A percentile compares a stretch with the other conserved stretches of the same genome.
Evolutionary conservation across 2,888 invertebrate species (phyloP).

Genomic region (Brenthis daphne): DNA sequence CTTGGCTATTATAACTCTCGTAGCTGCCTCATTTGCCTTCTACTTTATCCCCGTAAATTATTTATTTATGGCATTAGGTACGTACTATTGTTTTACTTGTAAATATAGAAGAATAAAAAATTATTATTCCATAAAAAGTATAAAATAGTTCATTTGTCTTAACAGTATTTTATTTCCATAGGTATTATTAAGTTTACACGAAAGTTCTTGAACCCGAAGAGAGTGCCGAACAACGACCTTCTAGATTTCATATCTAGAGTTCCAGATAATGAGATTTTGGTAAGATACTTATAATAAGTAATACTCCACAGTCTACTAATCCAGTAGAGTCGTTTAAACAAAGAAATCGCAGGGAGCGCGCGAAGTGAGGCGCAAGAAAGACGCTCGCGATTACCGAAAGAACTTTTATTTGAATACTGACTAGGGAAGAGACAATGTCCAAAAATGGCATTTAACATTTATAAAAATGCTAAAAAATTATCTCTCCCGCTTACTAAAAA

Average conservation of each 20-base stretch:
- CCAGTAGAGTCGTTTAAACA: too few species aligned
- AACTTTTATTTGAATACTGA: too few species aligned
- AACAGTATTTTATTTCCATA: constrained; percentile 47
- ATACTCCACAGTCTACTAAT: too few species aligned
- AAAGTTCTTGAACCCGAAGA: constrained; percentile 63
- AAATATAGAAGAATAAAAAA: background rate
- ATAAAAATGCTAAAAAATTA: too few species aligned
- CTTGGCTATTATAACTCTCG: constrained; percentile 59
- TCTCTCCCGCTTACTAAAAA: too few species aligned
- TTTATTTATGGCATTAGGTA: constrained; percentile 73
- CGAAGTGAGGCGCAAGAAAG: too few species aligned
- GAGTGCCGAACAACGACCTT: constrained; percentile 73
- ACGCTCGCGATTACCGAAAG: too few species aligned
- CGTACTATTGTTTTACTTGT: constrained; percentile 36
- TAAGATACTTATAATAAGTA: constrained; percentile 44
- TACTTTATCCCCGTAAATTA: constrained; percentile 71
- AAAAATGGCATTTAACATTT: too few species aligned
- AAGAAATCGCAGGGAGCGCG: too few species aligned
- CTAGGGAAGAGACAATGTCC: too few species aligned
- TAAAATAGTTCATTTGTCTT: constrained; percentile 2
- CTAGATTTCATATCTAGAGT: constrained; percentile 72
- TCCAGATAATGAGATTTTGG: constrained; percentile 71
- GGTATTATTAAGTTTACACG: constrained; percentile 73
- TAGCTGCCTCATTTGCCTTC: constrained; percentile 55
- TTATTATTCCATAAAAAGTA: background rate